Percentiles rank a stretch among this genome's conserved stretches.
phyloP scores from a whole-genome alignment of 2,888 invertebrate genomes.

The Schizaphis graminum region DNA sequence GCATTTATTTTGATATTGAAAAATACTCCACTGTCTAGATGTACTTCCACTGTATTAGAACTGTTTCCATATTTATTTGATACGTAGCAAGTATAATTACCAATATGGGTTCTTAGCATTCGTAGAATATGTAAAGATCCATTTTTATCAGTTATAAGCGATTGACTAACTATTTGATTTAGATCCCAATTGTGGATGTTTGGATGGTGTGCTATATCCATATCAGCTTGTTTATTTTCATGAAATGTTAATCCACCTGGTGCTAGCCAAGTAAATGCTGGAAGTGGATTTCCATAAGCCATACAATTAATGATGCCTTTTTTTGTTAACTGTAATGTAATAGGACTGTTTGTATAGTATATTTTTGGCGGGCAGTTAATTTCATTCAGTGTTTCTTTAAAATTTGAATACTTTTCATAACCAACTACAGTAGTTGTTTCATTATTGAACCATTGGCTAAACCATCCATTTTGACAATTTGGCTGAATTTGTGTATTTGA shows the following conservation, averaged over 20 bases:
- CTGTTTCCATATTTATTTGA: constrained; percentile 86
- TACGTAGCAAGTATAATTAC: constrained; percentile 87
- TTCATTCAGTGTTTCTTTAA: constrained; percentile 4
- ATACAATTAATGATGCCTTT: constrained; percentile 77
- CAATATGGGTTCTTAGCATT: constrained; percentile 84
- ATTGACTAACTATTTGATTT: constrained; percentile 73
- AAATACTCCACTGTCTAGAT: constrained; percentile 89
- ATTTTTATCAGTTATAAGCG: constrained; percentile 78
- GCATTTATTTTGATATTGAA: constrained; percentile 87
- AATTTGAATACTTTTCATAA: neutral
- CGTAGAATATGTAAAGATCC: constrained; percentile 83
- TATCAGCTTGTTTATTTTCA: constrained; percentile 58
- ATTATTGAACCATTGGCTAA: constrained; percentile 44
- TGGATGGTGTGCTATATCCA: constrained; percentile 75
- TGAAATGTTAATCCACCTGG: constrained; percentile 68
- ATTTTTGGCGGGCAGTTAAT: constrained; percentile 35
- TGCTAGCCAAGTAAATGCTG: constrained; percentile 85
- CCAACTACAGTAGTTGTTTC: constrained; percentile 34
- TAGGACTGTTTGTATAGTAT: constrained; percentile 7
- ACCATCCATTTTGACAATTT: constrained; percentile 60
- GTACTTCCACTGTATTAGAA: constrained; percentile 81
- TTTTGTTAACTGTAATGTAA: constrained; percentile 48
- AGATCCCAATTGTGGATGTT: constrained; percentile 75
- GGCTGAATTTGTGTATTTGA: neutral
- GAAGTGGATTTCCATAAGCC: constrained; percentile 82